phyloP scores from a whole-genome alignment of 2,113 vertebrate species.

The Phycodurus eques region DNA sequence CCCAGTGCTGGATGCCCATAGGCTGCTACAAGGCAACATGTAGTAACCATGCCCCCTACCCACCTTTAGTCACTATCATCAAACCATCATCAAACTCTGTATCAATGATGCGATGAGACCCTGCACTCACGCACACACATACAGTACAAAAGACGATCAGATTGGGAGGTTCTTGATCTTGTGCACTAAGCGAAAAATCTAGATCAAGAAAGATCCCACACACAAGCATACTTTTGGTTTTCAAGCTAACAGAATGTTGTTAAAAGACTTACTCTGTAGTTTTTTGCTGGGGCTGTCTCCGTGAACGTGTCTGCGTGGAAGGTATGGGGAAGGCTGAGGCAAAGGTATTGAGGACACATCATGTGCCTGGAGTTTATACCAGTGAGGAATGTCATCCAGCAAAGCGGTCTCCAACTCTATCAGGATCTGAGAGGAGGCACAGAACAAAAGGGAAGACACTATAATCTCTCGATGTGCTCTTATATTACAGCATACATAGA shows the following conservation, averaged over 20 bases:
- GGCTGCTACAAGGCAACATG: conserved; percentile 44
- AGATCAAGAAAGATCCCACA: conserved; percentile 10
- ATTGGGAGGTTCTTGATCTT: conserved; percentile 30
- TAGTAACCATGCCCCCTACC: conserved; percentile 82
- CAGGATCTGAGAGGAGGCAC: conserved; percentile 78
- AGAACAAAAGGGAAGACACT: not conserved
- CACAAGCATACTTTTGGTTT: conserved; percentile 1
- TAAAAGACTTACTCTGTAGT: conserved; percentile 86
- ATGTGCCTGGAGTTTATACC: conserved; percentile 97
- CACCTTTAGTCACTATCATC: conserved; percentile 93
- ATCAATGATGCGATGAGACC: conserved; percentile 98
- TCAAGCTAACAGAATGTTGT: not conserved
- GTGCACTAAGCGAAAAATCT: conserved; percentile 31
- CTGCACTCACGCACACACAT: conserved; percentile 71
- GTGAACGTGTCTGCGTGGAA: conserved; percentile 89
- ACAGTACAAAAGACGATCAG: conserved; percentile 40
- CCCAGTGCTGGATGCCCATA: conserved; percentile 63
- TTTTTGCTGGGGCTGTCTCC: conserved; percentile 94
- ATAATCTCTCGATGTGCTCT: not conserved
- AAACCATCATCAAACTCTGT: conserved; percentile 99
- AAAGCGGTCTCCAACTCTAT: conserved; percentile 96
- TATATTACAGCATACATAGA: too few relatives aligned
- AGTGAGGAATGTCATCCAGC: conserved; percentile 93
- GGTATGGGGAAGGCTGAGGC: conserved; percentile 95
- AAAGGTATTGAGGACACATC: conserved; percentile 96